Percentiles rank a stretch among this genome's conserved stretches.
These are phyloP conservation scores for Megathymus violae DNA, from an alignment of 1,140 invertebrate genomes.

Conservation along the genomic window DNA sequence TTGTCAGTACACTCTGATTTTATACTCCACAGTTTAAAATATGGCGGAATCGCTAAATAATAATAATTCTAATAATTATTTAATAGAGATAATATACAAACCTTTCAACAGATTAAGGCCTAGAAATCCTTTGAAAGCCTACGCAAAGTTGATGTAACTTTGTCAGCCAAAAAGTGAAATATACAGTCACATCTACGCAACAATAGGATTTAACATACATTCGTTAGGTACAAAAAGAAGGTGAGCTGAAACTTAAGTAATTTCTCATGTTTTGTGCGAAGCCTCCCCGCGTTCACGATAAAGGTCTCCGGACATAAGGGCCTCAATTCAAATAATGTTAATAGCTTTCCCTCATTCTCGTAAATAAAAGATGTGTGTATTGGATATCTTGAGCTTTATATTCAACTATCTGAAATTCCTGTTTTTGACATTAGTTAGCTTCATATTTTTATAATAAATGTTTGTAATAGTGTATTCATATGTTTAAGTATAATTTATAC, in stretches of 20 bases:
- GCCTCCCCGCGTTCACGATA: constrained; percentile 12
- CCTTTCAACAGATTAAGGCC: too few relatives aligned
- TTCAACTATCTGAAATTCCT: neutral
- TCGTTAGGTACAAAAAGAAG: constrained; percentile 9
- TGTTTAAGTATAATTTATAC: too few relatives aligned
- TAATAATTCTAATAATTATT: too few relatives aligned
- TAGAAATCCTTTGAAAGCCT: too few relatives aligned
- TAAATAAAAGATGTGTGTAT: constrained; percentile 12
- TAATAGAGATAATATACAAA: too few relatives aligned
- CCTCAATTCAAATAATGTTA: constrained; percentile 21
- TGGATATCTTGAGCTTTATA: neutral
- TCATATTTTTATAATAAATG: neutral
- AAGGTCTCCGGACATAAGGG: constrained; percentile 11
- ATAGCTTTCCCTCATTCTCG: constrained; percentile 12
- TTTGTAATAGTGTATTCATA: too few relatives aligned
- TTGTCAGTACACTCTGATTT: too few relatives aligned
- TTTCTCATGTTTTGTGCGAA: constrained; percentile 27
- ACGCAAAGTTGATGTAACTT: too few relatives aligned
- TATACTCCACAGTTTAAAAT: too few relatives aligned
- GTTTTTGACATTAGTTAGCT: too few relatives aligned
- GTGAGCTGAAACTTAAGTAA: constrained; percentile 22
- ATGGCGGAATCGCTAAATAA: too few relatives aligned
- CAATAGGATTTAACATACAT: constrained; percentile 11
- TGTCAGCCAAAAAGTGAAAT: too few relatives aligned
- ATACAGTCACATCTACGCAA: neutral